Percentiles rank a stretch among this genome's conserved stretches.
These are phyloP conservation scores for Alca torda DNA, from an alignment of 2,797 vertebrate species.

Conservation along the genomic window DNA sequence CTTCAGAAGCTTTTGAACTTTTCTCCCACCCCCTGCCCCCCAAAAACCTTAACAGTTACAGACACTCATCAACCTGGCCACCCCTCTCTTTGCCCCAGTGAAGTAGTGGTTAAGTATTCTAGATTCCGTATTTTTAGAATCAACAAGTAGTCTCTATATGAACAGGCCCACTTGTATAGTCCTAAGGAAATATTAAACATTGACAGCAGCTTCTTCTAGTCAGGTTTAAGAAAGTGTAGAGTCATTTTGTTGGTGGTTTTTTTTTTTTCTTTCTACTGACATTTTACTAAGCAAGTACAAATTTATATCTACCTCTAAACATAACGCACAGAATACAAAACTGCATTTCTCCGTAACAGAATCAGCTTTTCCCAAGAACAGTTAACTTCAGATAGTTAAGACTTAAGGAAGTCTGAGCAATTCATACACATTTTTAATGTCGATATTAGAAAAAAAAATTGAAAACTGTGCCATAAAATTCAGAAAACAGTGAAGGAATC, in stretches of 20 bases:
- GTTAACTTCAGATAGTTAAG: not conserved
- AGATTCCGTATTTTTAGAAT: not conserved
- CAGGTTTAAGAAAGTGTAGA: not conserved
- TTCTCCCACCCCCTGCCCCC: accelerated
- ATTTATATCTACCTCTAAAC: not conserved
- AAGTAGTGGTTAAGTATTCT: not conserved
- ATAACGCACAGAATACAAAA: not conserved
- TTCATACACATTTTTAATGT: not conserved
- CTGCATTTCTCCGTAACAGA: not conserved
- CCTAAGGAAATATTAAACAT: not conserved
- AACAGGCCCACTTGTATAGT: not conserved
- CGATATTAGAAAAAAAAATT: not conserved
- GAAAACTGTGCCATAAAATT: not conserved
- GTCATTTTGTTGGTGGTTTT: too few species aligned
- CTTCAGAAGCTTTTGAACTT: not conserved
- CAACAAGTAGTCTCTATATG: not conserved
- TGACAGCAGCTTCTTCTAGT: not conserved
- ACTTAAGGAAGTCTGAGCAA: not conserved
- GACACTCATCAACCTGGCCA: not conserved
- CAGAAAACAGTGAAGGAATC: not conserved
- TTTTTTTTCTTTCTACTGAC: not conserved
- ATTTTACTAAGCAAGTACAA: not conserved
- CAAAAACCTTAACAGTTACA: not conserved
- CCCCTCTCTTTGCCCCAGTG: not conserved
- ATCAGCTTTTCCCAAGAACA: not conserved